Evolutionary conservation across 2,888 invertebrate genomes (phyloP), one percentile per base, ranked within the genome.

Genomic region (Trachelus stipa): DNA sequence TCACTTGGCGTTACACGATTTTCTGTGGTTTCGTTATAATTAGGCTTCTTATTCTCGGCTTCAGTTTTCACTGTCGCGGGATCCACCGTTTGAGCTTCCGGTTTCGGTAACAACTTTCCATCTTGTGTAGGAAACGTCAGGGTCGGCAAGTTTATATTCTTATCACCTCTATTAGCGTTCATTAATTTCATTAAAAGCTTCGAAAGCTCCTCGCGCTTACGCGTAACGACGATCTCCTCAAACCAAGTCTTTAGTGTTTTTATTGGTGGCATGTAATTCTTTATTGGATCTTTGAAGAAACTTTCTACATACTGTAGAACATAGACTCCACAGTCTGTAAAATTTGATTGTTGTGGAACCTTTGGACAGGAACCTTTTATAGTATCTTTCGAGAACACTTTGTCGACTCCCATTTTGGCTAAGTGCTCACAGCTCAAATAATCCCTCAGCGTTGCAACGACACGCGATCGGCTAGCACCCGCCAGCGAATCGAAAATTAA

Each of bases 321-420:
- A 92, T 97, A 99, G 23, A 99, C 93, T 0, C 99, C 99, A 92
- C 99, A 99, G 91, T 99, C 99, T 69, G 97, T 97, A 90, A 96
- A 98, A 93, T 99, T 99, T 83, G 96, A 97, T 92, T 99, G 99
- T 90, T 99, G 98, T n/a, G 99, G 99, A 82, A 98, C 97, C 92
- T 96, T 97, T 0, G 97, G 97, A 87, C 95, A 95, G 83, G 95
- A 95, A 9, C 98, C 98, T 88, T 96, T 96, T 86, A 98, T 96
- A 73, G 95, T 96, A 85, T 96, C 95, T 90, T 96, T 97, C 83
- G 95, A 95, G 90, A 97, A 98, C 75, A 94, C 91, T 88, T 95
- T 94, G 83, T 93, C 94, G 74, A 92, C 91, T n/a, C 94, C 93
- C 91, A 94, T 93, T 93, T 96, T 97, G 1, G 95, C 94, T 89